phyloP scores from a whole-genome alignment of 2,888 invertebrate genomes.

The Archips xylosteana region DNA sequence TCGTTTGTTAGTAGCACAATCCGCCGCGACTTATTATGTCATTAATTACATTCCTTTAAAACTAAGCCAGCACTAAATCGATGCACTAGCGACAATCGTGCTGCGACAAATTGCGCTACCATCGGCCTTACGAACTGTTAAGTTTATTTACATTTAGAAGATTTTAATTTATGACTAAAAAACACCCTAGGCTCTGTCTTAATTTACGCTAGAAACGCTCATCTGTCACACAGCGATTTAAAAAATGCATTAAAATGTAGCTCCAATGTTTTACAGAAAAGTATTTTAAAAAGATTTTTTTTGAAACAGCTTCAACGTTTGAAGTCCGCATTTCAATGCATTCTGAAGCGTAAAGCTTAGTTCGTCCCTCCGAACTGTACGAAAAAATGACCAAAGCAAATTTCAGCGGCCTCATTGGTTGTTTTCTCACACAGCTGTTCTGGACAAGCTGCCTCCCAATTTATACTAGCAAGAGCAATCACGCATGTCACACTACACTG shows the following conservation, averaged over 20 bases:
- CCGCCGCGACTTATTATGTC: neutral
- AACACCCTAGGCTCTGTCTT: neutral
- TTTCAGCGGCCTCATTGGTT: neutral
- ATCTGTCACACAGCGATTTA: neutral
- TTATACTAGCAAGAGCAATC: too few species aligned
- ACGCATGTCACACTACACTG: too few species aligned
- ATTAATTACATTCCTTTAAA: neutral
- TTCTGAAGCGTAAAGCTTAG: neutral
- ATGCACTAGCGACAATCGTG: neutral
- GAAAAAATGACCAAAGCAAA: neutral
- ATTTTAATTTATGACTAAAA: neutral
- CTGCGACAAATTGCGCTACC: neutral
- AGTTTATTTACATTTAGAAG: neutral
- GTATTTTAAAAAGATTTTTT: neutral
- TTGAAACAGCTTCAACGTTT: neutral
- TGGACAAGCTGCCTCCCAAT: neutral
- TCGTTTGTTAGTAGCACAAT: neutral
- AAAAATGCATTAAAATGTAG: neutral
- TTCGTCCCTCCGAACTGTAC: neutral
- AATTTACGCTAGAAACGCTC: neutral
- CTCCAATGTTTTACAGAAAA: neutral
- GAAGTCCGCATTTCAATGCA: neutral
- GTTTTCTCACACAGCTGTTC: neutral
- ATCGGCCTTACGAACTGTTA: neutral
- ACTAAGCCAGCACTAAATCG: too few species aligned